These are phyloP conservation scores for Paralichthys olivaceus DNA, from an alignment of 2,113 vertebrate genomes.

Conservation along the genomic window DNA sequence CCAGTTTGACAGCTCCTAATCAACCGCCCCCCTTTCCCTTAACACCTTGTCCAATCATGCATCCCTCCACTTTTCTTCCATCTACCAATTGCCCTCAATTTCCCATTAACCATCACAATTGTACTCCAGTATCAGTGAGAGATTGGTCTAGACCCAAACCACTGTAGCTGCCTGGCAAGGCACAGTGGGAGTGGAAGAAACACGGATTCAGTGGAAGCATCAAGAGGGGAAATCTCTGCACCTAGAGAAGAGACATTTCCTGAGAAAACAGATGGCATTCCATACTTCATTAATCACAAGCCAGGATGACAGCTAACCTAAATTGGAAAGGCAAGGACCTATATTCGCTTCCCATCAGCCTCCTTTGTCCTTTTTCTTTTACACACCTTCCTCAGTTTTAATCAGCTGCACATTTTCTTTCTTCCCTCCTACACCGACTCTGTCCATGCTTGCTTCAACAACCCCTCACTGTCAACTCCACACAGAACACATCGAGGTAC, in stretches of 20 bases:
- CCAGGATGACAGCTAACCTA: constrained; percentile 58
- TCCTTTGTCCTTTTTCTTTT: constrained; percentile 15
- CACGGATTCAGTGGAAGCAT: constrained; percentile 19
- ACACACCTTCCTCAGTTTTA: constrained; percentile 44
- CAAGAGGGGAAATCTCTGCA: constrained; percentile 28
- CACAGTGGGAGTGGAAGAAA: constrained; percentile 10
- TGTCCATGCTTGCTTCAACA: constrained; percentile 10
- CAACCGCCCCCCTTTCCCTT: constrained; percentile 17
- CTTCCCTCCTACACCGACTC: neutral
- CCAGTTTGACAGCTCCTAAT: constrained; percentile 43
- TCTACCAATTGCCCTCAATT: neutral
- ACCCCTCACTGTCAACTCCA: neutral
- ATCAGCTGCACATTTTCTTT: constrained; percentile 28
- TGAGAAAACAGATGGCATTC: constrained; percentile 63
- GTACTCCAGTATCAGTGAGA: neutral
- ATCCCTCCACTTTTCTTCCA: neutral
- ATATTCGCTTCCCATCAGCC: constrained; percentile 42
- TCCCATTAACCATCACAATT: constrained; percentile 11
- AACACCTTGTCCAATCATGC: neutral
- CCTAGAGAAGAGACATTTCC: constrained; percentile 47
- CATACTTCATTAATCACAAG: constrained; percentile 69
- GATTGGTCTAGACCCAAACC: constrained; percentile 29
- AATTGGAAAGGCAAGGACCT: constrained; percentile 57
- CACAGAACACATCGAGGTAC: neutral
- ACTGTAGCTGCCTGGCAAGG: neutral